These are phyloP conservation scores for Drosophila sulfurigaster DNA, from an alignment of 1,140 invertebrate genomes.

Conservation along the genomic window DNA sequence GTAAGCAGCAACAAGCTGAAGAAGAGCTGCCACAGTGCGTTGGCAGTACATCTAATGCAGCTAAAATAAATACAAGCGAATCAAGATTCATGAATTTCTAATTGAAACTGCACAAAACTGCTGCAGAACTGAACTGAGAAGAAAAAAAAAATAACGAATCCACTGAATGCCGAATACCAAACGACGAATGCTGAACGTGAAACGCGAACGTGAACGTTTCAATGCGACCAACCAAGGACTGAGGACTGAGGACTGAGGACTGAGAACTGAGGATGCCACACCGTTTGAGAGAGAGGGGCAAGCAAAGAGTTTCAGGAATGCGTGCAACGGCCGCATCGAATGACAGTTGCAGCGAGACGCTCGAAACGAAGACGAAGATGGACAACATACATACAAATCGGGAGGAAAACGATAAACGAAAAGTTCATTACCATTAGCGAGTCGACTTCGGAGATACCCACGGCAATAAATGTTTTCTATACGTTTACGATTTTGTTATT, in stretches of 20 bases:
- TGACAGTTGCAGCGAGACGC: constrained; percentile 50
- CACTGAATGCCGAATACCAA: constrained; percentile 27
- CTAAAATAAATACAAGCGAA: constrained; percentile 44
- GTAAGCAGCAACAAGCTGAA: not conserved
- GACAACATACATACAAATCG: constrained; percentile 24
- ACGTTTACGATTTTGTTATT: too few species aligned
- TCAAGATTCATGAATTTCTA: constrained; percentile 63
- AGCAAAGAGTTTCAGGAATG: constrained; percentile 48
- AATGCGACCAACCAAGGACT: not conserved
- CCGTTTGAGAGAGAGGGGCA: not conserved
- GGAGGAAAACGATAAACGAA: constrained; percentile 1
- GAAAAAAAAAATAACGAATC: too few species aligned
- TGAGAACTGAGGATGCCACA: too few species aligned
- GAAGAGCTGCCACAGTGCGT: not conserved
- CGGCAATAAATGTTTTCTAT: too few species aligned
- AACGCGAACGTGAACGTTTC: not conserved
- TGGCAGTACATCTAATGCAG: constrained; percentile 33
- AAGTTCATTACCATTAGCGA: too few species aligned
- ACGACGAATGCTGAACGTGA: not conserved
- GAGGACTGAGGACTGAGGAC: too few species aligned
- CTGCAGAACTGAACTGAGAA: too few species aligned
- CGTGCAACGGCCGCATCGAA: constrained; percentile 60
- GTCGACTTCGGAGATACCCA: too few species aligned
- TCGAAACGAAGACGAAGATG: constrained; percentile 17
- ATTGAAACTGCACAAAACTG: constrained; percentile 50